Evolutionary conservation across 2,113 vertebrate species (phyloP).

Genomic region (Ornithorhynchus anatinus): DNA sequence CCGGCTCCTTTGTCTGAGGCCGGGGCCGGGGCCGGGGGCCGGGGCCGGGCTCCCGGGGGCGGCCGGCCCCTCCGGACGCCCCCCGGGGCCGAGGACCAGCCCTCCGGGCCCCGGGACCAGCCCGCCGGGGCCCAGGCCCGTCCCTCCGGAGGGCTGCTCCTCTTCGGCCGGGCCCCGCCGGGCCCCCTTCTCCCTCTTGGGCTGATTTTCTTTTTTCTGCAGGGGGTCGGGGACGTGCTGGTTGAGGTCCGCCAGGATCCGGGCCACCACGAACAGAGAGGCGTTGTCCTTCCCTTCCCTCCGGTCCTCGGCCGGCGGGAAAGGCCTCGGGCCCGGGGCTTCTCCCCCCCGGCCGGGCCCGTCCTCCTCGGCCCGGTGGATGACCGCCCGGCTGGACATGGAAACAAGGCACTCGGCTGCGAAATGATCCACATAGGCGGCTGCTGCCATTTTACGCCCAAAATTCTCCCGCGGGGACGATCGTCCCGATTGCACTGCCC

Average conservation of each 20-base stretch:
- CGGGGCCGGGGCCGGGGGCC: constrained; percentile 72
- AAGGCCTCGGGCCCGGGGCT: constrained; percentile 39
- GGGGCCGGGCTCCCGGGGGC: constrained; percentile 82
- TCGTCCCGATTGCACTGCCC: constrained; percentile 1
- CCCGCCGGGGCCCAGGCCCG: constrained; percentile 51
- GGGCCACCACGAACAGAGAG: constrained; percentile 90
- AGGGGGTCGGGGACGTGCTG: constrained; percentile 84
- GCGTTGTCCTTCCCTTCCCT: constrained; percentile 79
- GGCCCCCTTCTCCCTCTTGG: constrained; percentile 66
- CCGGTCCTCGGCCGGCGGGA: constrained; percentile 75
- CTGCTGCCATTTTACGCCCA: constrained; percentile 80
- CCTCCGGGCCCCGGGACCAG: constrained; percentile 62
- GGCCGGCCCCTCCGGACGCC: constrained; percentile 76
- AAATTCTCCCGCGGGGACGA: too few relatives aligned
- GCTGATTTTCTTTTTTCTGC: constrained; percentile 75
- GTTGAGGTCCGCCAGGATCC: constrained; percentile 95
- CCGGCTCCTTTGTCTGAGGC: constrained; percentile 93
- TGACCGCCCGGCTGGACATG: constrained; percentile 90
- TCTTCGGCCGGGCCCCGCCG: constrained; percentile 47
- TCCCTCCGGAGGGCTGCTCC: constrained; percentile 51
- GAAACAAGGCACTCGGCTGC: constrained; percentile 98
- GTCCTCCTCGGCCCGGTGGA: constrained; percentile 80
- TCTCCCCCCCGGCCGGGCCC: constrained; percentile 75
- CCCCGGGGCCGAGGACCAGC: background rate
- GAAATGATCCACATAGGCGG: constrained; percentile 88